Base-by-base conservation (phyloP, 92 coral and sea anemone species). In the Heteractis magnifica region DNA sequence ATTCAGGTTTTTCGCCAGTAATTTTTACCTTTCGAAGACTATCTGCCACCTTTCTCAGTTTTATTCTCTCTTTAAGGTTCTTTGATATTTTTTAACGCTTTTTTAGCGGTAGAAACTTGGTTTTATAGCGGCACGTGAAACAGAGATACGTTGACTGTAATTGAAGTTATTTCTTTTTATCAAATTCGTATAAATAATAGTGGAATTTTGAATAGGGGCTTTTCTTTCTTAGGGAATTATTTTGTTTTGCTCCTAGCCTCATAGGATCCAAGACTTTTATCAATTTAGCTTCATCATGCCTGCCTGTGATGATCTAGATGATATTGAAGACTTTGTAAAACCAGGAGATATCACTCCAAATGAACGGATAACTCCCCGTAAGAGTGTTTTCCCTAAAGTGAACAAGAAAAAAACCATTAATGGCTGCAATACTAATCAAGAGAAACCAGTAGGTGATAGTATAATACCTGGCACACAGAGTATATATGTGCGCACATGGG, bases 381-480 rank as follows among this genome's bases (percentile, higher is more conserved):
- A 78, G 52, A 77, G 83, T 81, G 91, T 96, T 18, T 77, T 96
- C 12, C 99, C 99, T 10, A 93, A 93, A 82, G 87, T 93, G 23
- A 91, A 88, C 82, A 81, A 76, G 5, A 65, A 77, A 41, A 86
- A 85, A 52, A 70, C 64, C 59, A 72, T 79, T 56, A 88, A 64
- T 23, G 73, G 44, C 18, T 21, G 6, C 15, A 56, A 6, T 11
- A n/a, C 56, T 21, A 65, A 65, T 49, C 70, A 77, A 9, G 98
- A 95, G 34, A 83, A 64, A 21, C 95, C 98, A 51, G 78, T 87
- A 0, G 93, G 93, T 0, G 99, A 96, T 74, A 96, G 99, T 60
- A 78, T 96, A 70, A 96, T 96, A 20, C 99, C 99, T 4, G 99
- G 99, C 5, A 90, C 99, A n/a, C 99, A 96, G 86, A 96, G 86